These are phyloP conservation scores for Pelodiscus sinensis DNA, from an alignment of 2,113 vertebrate genomes.

Conservation along the genomic window DNA sequence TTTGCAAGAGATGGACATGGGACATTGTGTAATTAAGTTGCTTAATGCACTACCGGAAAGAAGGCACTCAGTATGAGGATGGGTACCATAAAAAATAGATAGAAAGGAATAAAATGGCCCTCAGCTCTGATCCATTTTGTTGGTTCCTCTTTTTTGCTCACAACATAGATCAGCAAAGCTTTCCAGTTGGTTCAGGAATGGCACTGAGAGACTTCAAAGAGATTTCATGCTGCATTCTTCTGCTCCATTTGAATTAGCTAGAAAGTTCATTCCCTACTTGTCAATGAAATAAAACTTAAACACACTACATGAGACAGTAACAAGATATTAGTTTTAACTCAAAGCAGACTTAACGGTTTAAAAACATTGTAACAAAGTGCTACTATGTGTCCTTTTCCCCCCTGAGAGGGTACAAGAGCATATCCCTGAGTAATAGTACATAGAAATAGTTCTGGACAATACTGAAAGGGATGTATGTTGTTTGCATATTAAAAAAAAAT, in stretches of 20 bases:
- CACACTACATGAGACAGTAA: neutral
- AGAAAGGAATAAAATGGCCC: neutral
- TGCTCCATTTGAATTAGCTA: neutral
- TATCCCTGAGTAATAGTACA: neutral
- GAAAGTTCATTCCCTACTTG: neutral
- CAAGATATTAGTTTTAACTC: neutral
- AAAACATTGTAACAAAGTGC: neutral
- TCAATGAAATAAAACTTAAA: neutral
- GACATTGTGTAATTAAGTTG: neutral
- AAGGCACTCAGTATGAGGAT: neutral
- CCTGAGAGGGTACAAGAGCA: neutral
- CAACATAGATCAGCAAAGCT: neutral
- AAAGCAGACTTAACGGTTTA: neutral
- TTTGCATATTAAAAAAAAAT: conserved; percentile 12
- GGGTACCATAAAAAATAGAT: neutral
- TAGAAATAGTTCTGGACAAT: neutral
- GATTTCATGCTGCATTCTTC: neutral
- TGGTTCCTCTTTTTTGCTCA: neutral
- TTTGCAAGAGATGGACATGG: neutral
- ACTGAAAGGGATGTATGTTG: conserved; percentile 10
- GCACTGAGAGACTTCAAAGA: neutral
- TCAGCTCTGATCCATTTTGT: neutral
- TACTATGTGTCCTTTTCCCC: neutral
- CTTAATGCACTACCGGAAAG: neutral
- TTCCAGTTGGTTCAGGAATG: neutral